Evolutionary conservation across 2,113 vertebrate genomes (phyloP), one percentile per base, ranked within the genome.

Genomic region (Ranitomeya variabilis): DNA sequence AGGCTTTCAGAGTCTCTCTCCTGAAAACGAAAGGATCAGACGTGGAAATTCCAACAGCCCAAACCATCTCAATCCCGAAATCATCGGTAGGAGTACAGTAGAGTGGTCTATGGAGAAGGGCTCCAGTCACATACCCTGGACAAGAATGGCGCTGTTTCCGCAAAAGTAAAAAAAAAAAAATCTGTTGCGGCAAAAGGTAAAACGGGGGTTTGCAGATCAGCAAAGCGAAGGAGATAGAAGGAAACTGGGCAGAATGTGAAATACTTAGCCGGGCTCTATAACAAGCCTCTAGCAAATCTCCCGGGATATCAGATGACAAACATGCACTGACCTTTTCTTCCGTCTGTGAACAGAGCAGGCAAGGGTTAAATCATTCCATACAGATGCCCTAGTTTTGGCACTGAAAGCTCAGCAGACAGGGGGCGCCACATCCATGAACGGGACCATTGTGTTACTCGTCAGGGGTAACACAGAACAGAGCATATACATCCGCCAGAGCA

Each of bases 251-350:
- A 37, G 13, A 52, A 67, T 12, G 73, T 64, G 18, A n/a, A 59
- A 89, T 89, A 89, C 87, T 89, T 89, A 89, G 81, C 87, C 87
- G 64, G 71, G 87, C 80, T 83, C 71, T 64, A 21, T 62, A 88
- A 18, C 14, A 71, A 88, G 79, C 80, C 80, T 57, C 16, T 89
- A 84, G 52, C 64, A 80, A 83, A 60, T 83, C 71, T 62, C 83
- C 82, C 60, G 60, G 60, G 71, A 15, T 54, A 60, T 19, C 21
- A 79, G 59, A 52, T 66, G 31, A 55, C 84, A 83, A 85, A 83
- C 87, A 89, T 89, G 87, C 84, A 90, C 89, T 87, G 85, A 90
- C 89, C 89, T 90, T 87, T 90, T 90, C 85, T 87, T 90, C 59
- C 85, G 85, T 90, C 89, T 90, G 89, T 77, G 54, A 90, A 90